phyloP scores from a whole-genome alignment of 2,113 vertebrate genomes.

The Tretioscincus oriximinensis region DNA sequence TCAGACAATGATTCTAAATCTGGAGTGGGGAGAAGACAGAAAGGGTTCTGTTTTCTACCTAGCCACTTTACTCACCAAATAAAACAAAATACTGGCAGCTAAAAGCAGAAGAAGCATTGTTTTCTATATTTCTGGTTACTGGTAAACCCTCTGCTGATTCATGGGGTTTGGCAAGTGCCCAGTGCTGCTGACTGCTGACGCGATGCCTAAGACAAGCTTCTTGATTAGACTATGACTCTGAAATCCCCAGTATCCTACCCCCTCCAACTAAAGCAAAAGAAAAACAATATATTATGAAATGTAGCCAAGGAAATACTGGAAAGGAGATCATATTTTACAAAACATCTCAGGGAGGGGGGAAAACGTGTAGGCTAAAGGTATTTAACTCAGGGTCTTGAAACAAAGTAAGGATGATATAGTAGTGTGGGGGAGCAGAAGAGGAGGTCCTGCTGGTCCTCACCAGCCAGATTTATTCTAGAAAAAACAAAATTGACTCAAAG shows the following conservation, averaged over 20 bases:
- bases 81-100: too few relatives aligned
- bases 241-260: background rate
- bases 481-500: constrained; percentile 27
- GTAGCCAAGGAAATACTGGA: constrained; percentile 25
- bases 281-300: constrained; percentile 10
- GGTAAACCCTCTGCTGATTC: background rate
- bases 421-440: constrained; percentile 16
- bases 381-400: constrained; percentile 21
- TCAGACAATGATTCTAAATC: too few relatives aligned
- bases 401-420: constrained; percentile 24
- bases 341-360: background rate
- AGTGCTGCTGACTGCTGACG: background rate
- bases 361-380: background rate
- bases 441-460: constrained; percentile 4
- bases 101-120: background rate
- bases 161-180: background rate
- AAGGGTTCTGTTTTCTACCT: too few relatives aligned
- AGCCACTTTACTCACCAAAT: too few relatives aligned
- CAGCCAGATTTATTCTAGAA: constrained; percentile 32
- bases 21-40: too few relatives aligned
- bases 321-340: constrained; percentile 16
- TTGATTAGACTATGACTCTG: background rate
- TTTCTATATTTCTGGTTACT: background rate
- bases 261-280: constrained; percentile 4
- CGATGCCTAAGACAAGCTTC: background rate